Evolutionary conservation across 2,113 vertebrate genomes (phyloP).

Genomic region (Haplotaxodon microlepis): DNA sequence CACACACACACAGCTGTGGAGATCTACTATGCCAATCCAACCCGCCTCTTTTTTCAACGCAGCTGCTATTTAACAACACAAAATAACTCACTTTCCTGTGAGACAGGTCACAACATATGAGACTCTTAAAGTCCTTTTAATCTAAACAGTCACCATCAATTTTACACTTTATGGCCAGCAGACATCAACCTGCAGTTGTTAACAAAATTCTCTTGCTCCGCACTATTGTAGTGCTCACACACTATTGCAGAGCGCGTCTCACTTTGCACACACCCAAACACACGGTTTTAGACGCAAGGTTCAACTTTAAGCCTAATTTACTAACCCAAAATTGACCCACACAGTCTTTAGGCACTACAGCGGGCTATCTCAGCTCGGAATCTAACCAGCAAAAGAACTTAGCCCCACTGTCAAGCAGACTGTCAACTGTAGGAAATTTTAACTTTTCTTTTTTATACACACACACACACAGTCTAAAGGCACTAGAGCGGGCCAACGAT

Average conservation of each 20-base stretch:
- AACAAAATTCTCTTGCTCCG: not conserved
- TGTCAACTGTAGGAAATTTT: not conserved
- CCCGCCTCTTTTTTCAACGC: rapidly evolving
- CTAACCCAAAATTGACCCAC: not conserved
- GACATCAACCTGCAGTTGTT: not conserved
- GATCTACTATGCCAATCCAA: not conserved
- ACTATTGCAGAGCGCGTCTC: rapidly evolving
- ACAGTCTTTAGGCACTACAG: not conserved
- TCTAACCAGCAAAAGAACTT: not conserved
- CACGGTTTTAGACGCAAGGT: rapidly evolving
- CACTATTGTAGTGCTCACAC: not conserved
- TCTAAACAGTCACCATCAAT: not conserved
- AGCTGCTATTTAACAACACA: not conserved
- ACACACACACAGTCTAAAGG: not conserved
- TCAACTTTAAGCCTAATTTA: not conserved
- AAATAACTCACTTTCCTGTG: not conserved
- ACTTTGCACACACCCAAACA: not conserved
- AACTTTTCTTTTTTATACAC: not conserved
- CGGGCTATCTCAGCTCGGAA: rapidly evolving
- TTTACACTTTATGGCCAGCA: not conserved
- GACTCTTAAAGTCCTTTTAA: not conserved
- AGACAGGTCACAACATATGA: not conserved
- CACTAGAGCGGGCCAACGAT: rapidly evolving
- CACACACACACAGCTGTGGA: rapidly evolving
- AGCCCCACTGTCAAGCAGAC: not conserved